Evolutionary conservation across 2,797 vertebrate genomes (phyloP), one percentile per base, ranked within the genome.

Genomic region (Phoxinus dragarum): DNA sequence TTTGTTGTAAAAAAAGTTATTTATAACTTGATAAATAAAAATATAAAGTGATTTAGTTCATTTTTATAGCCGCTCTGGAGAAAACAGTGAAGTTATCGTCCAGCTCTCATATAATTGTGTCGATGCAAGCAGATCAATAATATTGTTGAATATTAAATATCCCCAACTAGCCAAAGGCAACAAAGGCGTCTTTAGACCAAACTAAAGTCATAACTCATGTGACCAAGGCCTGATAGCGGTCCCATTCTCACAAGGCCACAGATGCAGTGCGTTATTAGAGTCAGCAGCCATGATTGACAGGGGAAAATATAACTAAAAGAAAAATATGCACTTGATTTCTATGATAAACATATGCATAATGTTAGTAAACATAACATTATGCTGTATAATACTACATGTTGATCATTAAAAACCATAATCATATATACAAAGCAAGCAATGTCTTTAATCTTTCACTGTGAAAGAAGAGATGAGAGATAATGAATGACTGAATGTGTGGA

Each of bases 401-500:
- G 2, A 14, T 40, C 10, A 4, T 23, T 23, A 36, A 54, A 31
- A 76, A 10, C 1, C 49, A 38, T 38, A 23, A 38, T 14, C 49
- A 14, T 36, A 23, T 17, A n/a, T 12, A 77, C 27, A 27, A 27
- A 27, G 27, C 27, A 59, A 27, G 36, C 54, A 61, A 56, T 56
- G 52, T 47, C 4, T n/a, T 23, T 23, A 68, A 71, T 40, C 81
- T 72, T 72, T 19, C 17, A 44, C 21, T 10, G 31, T 56, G 72
- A 81, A 42, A 61, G 36, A 87, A 86, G 19, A 31, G 49, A 7
- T 27, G 16, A 64, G 34, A 79, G 67, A 71, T 93, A 95, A 95
- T 94, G 88, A 90, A 89, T 77, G 86, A 89, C 93, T 44, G 86
- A 79, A 27, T 89, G 87, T 92, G 87, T 17, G 52, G 8, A 90